Evolutionary conservation across 2,797 vertebrate species (phyloP).

Genomic region (Rousettus madagascariensis): DNA sequence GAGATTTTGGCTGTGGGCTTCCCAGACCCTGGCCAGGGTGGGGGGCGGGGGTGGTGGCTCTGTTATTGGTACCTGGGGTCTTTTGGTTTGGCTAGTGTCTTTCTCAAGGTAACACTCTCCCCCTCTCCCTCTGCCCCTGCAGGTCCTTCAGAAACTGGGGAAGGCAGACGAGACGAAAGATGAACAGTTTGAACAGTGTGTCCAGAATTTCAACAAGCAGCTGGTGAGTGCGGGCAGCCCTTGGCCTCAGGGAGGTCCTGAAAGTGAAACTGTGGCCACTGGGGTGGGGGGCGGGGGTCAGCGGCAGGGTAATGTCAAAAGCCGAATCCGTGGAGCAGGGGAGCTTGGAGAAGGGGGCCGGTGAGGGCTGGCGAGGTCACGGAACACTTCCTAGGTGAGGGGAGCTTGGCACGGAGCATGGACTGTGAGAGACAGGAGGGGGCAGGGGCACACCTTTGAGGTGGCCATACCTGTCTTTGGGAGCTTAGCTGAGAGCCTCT

Average conservation of each 20-base stretch:
- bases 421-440: not conserved
- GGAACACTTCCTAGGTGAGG: not conserved
- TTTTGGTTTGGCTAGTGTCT: not conserved
- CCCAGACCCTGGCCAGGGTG: not conserved
- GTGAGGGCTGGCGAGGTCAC: not conserved
- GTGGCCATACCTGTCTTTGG: not conserved
- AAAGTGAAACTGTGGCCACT: not conserved
- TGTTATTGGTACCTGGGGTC: not conserved
- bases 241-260: not conserved
- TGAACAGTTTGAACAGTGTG: constrained; percentile 96
- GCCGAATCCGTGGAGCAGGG: not conserved
- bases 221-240: constrained; percentile 87
- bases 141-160: constrained; percentile 99
- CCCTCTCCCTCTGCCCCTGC: not conserved
- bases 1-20: fast-evolving
- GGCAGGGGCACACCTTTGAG: not conserved
- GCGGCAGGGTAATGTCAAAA: not conserved
- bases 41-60: not conserved
- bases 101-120: not conserved
- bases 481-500: not conserved
- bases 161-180: constrained; percentile 99
- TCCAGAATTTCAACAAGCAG: constrained; percentile 99
- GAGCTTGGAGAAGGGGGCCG: not conserved
- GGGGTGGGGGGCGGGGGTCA: not conserved
- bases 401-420: not conserved